Evolutionary conservation across 2,797 vertebrate species (phyloP).

Genomic region (Sebastes oblongus): DNA sequence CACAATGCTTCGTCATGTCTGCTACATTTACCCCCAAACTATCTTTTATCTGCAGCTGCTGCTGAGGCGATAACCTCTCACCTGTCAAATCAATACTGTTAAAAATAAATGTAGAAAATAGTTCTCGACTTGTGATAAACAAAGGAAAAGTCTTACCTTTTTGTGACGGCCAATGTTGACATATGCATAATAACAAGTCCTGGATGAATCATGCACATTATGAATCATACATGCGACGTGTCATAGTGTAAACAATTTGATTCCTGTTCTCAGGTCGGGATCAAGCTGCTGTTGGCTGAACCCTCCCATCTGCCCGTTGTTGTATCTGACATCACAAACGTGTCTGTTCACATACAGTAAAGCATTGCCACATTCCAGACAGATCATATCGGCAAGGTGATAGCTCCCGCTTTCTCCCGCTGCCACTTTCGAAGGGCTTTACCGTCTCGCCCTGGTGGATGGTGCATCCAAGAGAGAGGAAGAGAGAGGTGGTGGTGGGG

Average conservation of each 20-base stretch:
- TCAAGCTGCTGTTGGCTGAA: constrained; percentile 43
- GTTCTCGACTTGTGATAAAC: not conserved
- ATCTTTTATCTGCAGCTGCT: not conserved
- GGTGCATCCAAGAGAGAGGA: constrained; percentile 19
- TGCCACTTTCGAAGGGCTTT: constrained; percentile 21
- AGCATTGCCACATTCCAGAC: constrained; percentile 79
- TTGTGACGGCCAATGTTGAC: constrained; percentile 31
- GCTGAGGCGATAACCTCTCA: not conserved
- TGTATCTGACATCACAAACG: constrained; percentile 74
- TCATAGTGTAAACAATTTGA: constrained; percentile 47
- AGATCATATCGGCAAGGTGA: constrained; percentile 78
- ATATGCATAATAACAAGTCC: constrained; percentile 29
- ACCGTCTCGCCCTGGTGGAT: constrained; percentile 28
- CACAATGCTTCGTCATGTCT: constrained; percentile 17
- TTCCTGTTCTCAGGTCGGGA: constrained; percentile 38
- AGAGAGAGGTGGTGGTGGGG: constrained; percentile 9
- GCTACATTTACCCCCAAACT: not conserved
- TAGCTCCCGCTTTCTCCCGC: constrained; percentile 27
- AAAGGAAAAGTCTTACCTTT: not conserved
- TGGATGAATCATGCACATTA: constrained; percentile 17
- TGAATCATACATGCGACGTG: constrained; percentile 31
- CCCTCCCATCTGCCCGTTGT: constrained; percentile 52
- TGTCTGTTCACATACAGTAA: constrained; percentile 78
- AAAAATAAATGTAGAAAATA: not conserved
- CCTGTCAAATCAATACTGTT: not conserved